Base-by-base conservation (phyloP, 2,113 vertebrate species). In the Nicator chloris region DNA sequence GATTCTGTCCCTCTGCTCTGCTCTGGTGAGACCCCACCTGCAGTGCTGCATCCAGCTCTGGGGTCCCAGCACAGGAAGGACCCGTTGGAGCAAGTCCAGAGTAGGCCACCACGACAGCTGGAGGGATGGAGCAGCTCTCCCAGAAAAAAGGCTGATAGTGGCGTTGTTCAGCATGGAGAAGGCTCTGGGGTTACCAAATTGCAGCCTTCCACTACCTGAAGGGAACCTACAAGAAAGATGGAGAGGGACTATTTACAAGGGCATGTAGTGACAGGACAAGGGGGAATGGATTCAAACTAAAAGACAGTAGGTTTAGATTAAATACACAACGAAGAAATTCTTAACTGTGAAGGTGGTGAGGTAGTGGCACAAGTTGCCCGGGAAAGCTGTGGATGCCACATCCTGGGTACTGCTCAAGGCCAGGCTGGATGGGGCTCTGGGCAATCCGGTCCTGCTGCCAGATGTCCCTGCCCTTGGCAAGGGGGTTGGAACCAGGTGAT, bases 41-140 rank as follows among this genome's bases (percentile, higher is more conserved):
- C 2, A 60, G 24, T 1, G 13, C 69, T 60, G n/a, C n/a, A 53
- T 13, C 75, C 70, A 53, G 61, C 39, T 35, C 57, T 50, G 42
- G 45, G 20, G 2, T 18, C 13, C 39, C 39, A 47, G 40, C 45
- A 47, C 4, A 68, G n/a, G 69, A 60, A 18, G 31, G 75, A 49
- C 35, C 39, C 75, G 14, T 4, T n/a, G n/a, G 33, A 68, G 23
- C 0, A 0, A 68, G 11, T 35, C 53, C 69, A 60, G 39, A 53
- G 11, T 26, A 56, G 30, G 17, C 17, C 45, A 51, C 9, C 23
- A 24, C 30, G 19, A 3, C n/a, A 12, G 9, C 24, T 8, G 10
- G 51, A 66, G 11, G 24, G 53, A 39, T 44, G 45, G 11, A 82
- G 13, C 23, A 45, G 7, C 10, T n/a, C 28, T 37, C 18, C 37